These are phyloP conservation scores for Ephialtes manifestator DNA, from an alignment of 2,888 invertebrate genomes.

Conservation along the genomic window DNA sequence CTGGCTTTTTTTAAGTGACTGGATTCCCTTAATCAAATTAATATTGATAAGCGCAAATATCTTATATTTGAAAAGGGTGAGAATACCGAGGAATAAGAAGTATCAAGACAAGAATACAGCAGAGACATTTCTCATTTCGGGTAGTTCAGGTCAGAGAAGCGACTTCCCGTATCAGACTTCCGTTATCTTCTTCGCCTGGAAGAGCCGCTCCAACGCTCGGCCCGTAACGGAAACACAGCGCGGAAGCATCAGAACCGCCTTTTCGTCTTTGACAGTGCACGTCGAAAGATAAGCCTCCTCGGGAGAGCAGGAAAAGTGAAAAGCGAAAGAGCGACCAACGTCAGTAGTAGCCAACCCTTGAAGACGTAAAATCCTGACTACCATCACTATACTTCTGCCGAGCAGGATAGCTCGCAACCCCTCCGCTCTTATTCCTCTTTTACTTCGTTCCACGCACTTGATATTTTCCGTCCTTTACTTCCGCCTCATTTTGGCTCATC, in stretches of 20 bases:
- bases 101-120: constrained; percentile 57
- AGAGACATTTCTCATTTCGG: constrained; percentile 86
- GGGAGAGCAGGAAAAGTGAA: constrained; percentile 64
- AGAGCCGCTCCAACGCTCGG: constrained; percentile 34
- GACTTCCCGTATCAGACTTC: constrained; percentile 80
- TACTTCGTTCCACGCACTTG: constrained; percentile 51
- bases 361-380: constrained; percentile 67
- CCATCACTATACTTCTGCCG: constrained; percentile 13
- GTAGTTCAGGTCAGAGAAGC: constrained; percentile 76
- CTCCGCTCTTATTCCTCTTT: constrained; percentile 29
- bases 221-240: constrained; percentile 75
- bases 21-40: not conserved
- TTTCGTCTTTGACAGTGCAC: constrained; percentile 84
- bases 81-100: not conserved
- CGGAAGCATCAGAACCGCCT: constrained; percentile 81
- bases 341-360: constrained; percentile 72
- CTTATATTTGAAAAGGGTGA: not conserved
- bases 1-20: no score
- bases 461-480: constrained; percentile 37
- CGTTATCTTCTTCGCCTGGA: constrained; percentile 81
- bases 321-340: constrained; percentile 65
- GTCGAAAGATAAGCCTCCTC: constrained; percentile 83
- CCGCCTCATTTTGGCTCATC: constrained; percentile 53
- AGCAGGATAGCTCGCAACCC: constrained; percentile 7
- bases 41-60: not conserved